Percentiles rank a stretch among this genome's conserved stretches.
These are phyloP conservation scores for Nicator chloris DNA, from an alignment of 2,113 vertebrate genomes.

Conservation along the genomic window DNA sequence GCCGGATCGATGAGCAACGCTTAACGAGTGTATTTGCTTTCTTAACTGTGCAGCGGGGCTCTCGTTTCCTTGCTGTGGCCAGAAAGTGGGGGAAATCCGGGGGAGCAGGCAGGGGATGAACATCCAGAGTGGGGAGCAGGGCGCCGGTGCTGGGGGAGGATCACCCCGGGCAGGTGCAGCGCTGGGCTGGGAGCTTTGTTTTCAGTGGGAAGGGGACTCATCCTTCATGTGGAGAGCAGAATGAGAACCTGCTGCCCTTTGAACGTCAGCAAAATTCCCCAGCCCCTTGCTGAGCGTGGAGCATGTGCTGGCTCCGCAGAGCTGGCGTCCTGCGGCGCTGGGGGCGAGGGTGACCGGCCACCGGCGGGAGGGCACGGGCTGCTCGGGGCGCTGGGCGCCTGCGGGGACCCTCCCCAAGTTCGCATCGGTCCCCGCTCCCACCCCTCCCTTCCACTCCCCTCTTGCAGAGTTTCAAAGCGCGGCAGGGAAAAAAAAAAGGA, in stretches of 20 bases:
- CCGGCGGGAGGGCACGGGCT: not conserved
- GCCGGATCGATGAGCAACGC: not conserved
- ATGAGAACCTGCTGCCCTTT: not conserved
- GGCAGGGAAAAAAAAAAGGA: not conserved
- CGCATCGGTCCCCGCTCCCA: not conserved
- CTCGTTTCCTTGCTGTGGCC: not conserved
- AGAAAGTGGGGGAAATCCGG: not conserved
- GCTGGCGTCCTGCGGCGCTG: not conserved
- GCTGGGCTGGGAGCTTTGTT: not conserved
- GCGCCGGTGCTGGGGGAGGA: accelerated
- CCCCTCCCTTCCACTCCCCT: not conserved
- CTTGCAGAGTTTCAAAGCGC: not conserved
- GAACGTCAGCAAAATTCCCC: not conserved
- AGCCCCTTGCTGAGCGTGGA: not conserved
- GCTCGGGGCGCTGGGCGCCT: not conserved
- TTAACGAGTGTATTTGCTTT: not conserved
- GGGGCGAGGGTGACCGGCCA: not conserved
- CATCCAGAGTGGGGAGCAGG: not conserved
- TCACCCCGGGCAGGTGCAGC: not conserved
- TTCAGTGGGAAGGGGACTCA: not conserved
- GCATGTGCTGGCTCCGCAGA: slow-evolving; percentile 11
- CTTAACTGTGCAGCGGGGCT: not conserved
- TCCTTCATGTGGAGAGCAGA: not conserved
- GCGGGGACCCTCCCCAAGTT: not conserved
- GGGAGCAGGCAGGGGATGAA: not conserved